Evolutionary conservation across 2,797 vertebrate genomes (phyloP), one percentile per base, ranked within the genome.

Genomic region (Manis crassicaudata): DNA sequence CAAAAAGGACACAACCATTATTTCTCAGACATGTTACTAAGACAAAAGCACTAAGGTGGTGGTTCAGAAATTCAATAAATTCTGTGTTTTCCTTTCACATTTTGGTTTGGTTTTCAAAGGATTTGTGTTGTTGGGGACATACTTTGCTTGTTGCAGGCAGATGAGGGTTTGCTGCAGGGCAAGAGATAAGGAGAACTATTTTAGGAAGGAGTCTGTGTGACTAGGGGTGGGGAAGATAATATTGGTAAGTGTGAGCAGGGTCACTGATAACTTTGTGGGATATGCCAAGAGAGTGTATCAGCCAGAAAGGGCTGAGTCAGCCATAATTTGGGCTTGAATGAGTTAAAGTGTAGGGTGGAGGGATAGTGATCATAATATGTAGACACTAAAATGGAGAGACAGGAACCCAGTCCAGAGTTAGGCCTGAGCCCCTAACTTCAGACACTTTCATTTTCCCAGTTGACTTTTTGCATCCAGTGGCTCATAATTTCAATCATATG

Each of bases 181-280:
- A 89, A 92, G 90, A 0, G 8, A 95, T 92, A 91, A 96, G 56
- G 21, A 87, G 68, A 95, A 65, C 70, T 95, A 95, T 95, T 96
- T 92, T 90, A 86, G 88, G 94, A 95, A 94, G 21, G 37, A 91
- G 56, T 32, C 40, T 83, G 12, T 25, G 88, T 92, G 79, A 88
- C n/a, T 65, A 68, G 11, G 60, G 52, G 12, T 73, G 27, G 14
- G 43, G 75, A 58, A 82, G 85, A 87, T 89, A 93, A 91, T 65
- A 95, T 0, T 63, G 54, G 80, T 94, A 73, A 86, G 8, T 67
- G n/a, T 46, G 52, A 96, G 20, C 62, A 35, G 54, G 29, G 70
- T 92, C 92, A 90, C 82, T 95, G 93, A 90, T 96, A 97, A 95
- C 54, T 90, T 88, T 90, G 82, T 83, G 70, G 43, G 77, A 86